A percentile compares a stretch with the other conserved stretches of the same genome.
Conservation (phyloP, 2,113 vertebrate species). For the Phylloscopus trochilus region DNA sequence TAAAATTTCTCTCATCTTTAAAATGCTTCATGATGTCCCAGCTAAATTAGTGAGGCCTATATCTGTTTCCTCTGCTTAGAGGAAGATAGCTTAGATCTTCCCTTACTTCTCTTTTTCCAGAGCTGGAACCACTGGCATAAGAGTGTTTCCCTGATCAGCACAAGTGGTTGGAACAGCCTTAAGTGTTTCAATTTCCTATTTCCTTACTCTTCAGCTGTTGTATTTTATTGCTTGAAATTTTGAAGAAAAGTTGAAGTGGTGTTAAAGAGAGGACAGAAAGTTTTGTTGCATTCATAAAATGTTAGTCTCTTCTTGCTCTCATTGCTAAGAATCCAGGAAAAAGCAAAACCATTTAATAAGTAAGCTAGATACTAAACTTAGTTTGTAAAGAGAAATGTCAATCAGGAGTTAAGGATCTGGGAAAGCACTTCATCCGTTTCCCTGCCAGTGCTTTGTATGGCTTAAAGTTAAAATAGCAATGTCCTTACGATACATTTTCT, state of each 20-base stretch:
- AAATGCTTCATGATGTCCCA: not conserved
- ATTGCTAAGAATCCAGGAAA: not conserved
- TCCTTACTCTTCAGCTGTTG: not conserved
- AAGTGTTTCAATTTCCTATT: not conserved
- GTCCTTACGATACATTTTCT: not conserved
- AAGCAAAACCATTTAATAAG: not conserved
- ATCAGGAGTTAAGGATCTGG: slow-evolving; percentile 5
- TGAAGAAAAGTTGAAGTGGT: not conserved
- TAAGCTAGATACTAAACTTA: not conserved
- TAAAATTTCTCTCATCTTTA: not conserved
- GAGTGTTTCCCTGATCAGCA: not conserved
- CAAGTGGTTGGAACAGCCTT: not conserved
- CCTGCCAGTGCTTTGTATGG: not conserved
- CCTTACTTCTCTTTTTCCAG: not conserved
- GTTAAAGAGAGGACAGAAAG: not conserved
- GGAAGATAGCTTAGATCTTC: not conserved
- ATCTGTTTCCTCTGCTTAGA: not conserved
- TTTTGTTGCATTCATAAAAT: not conserved
- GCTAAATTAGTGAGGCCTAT: not conserved
- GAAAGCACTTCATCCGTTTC: not conserved
- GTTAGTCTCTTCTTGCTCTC: not conserved
- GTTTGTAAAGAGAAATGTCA: not conserved
- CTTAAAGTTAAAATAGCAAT: not conserved
- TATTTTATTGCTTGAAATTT: not conserved
- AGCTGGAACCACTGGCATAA: not conserved